Conservation (phyloP, 2,113 vertebrate species). For the Macrotis lagotis region DNA sequence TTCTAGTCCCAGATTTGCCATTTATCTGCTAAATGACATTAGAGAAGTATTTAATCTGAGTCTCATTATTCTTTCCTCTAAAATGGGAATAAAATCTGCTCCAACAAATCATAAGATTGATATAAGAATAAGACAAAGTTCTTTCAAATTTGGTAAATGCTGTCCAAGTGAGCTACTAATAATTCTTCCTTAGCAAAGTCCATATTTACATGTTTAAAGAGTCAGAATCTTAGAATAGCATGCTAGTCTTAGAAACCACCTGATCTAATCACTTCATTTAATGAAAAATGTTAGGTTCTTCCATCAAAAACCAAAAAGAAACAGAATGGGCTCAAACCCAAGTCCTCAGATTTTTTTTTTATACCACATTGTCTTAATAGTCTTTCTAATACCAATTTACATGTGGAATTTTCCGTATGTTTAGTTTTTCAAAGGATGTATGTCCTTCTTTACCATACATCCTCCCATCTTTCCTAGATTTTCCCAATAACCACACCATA, state of each 20-base stretch:
- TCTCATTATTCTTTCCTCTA: background rate
- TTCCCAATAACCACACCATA: background rate
- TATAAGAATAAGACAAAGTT: background rate
- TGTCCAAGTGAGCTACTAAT: background rate
- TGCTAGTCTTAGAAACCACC: background rate
- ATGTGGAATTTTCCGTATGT: background rate
- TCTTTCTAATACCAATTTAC: background rate
- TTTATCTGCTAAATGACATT: background rate
- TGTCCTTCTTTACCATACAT: background rate
- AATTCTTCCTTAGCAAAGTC: background rate
- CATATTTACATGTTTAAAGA: background rate
- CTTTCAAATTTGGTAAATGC: background rate
- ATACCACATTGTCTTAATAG: background rate
- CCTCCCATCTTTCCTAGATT: background rate
- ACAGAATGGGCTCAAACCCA: background rate
- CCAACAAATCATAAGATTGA: background rate
- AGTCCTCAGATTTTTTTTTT: background rate
- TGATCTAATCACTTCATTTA: background rate
- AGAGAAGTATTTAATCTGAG: background rate
- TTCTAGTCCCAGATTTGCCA: background rate
- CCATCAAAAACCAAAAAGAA: background rate
- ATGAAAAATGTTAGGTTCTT: background rate
- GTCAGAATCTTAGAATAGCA: background rate
- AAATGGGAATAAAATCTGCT: background rate
- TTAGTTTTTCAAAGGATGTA: background rate